Evolutionary conservation across 2,888 invertebrate genomes (phyloP), one percentile per base, ranked within the genome.

Genomic region (Eupithecia tripunctaria): DNA sequence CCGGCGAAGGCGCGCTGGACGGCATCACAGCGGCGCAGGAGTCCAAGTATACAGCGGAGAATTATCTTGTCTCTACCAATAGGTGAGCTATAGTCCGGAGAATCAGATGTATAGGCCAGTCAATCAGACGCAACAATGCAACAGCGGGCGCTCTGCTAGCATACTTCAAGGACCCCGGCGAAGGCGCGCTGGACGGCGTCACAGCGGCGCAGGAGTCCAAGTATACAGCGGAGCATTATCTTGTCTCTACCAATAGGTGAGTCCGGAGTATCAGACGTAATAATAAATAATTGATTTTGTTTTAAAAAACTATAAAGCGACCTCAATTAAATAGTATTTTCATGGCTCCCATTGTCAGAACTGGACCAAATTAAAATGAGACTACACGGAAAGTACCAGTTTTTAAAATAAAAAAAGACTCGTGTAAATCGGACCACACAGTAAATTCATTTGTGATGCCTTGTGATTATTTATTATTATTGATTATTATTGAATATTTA

Each of bases 121-220:
- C 12, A 25, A 56, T 56, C 10, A 56, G 56, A 25, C 56, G 56
- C 56, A 56, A 56, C 3, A 56, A 1, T 18, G 18, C 7, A 43
- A 6, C 15, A n/a, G n/a, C 97, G 73, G 95, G 96, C 0, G 96
- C 97, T 0, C 88, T 97, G 56, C 88, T 97, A n/a, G 96, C 97
- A 3, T 97, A 97, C 87, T 96, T 95, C 84, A 95, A 95, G 79
- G 95, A 96, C 67, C 94, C 95, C 3, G 95, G 95, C 0, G 95
- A 95, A 66, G 95, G 94, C 0, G 91, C 95, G 2, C 91, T 95
- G 3, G 96, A 96, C 59, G 96, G 95, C 10, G 91, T 96, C 63
- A 92, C 95, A 0, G 90, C 95, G 0, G 91, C 91, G 14, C 95
- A 95, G 81, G 95, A 95, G 81, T 91, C 94, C 47, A 92, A 92